Conservation (phyloP, 64 coral and sea anemone species). For the Montipora capricornis region DNA sequence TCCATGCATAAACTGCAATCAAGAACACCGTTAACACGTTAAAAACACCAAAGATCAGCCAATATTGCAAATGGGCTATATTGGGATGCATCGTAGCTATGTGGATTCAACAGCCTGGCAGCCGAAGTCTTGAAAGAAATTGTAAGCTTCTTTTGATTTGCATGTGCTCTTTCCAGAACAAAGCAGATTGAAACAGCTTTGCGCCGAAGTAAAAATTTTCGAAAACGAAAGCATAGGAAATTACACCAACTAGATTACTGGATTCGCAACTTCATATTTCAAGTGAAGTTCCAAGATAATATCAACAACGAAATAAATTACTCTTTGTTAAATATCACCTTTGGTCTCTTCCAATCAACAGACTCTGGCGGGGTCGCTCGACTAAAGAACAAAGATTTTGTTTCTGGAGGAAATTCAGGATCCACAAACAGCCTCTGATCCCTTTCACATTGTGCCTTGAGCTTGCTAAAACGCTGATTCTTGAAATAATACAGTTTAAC, state of each 20-base stretch:
- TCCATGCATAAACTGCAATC: neutral
- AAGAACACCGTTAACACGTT: neutral
- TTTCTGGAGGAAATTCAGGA: conserved; percentile 87
- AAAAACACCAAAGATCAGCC: neutral
- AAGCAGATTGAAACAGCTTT: neutral
- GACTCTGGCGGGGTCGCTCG: conserved; percentile 75
- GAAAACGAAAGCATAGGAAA: neutral
- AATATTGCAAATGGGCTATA: neutral
- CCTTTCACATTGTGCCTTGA: conserved; percentile 84
- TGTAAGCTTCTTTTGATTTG: too few relatives aligned
- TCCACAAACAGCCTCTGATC: conserved; percentile 87
- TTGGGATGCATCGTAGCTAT: too few relatives aligned
- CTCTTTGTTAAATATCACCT: conserved; percentile 37
- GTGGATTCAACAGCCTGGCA: too few relatives aligned
- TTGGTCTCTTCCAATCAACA: conserved; percentile 98
- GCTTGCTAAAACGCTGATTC: conserved; percentile 81
- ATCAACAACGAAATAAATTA: neutral
- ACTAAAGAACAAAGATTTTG: conserved; percentile 89
- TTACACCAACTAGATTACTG: neutral
- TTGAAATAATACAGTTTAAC: conserved; percentile 76
- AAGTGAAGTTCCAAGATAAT: neutral
- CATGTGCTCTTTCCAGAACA: neutral
- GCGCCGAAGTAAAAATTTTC: neutral
- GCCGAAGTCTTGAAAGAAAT: too few relatives aligned
- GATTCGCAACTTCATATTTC: neutral